Evolutionary conservation across 2,113 vertebrate genomes (phyloP), one percentile per base, ranked within the genome.

Genomic region (Dunckerocampus dactyliophorus): DNA sequence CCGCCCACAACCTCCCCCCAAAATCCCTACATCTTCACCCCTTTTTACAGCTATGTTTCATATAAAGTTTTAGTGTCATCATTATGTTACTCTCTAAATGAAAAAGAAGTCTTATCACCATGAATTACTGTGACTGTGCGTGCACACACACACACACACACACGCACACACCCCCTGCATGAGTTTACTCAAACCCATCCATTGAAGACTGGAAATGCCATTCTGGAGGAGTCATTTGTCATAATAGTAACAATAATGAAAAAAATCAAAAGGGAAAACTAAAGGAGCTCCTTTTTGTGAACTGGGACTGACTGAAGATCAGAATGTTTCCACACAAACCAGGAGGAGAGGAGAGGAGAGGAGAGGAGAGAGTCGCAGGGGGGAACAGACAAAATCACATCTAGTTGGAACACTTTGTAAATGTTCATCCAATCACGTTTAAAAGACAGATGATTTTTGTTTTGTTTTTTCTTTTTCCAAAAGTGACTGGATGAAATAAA

Each of bases 41-140:
- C 92, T 92, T 93, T 97, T 94, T 97, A 93, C 94, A 94, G 93
- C 95, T 94, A 89, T 92, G 92, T 96, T 89, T 89, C 91, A 93
- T 93, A 93, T 93, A 95, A 92, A 94, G 93, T 96, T 98, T 97
- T 95, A 94, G 94, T 96, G 95, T 96, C 94, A 91, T 90, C 90
- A 91, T 92, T 92, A 94, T 94, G 93, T 96, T 95, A 91, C 90
- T 93, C 93, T 91, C 90, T 91, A 91, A 92, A 88, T 88, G 92
- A 92, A 93, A 92, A 94, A 92, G 88, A 93, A 91, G 89, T 93
- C 92, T 93, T 91, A 90, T 93, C 93, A 93, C 92, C 93, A 92
- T 55, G 19, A n/a, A 55, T 92, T 90, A 90, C 87, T 69, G 92
- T 95, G 94, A 94, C 95, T 95, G 92, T 95, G 92, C 90, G n/a